Evolutionary conservation across 2,888 invertebrate species (phyloP).

Genomic region (Drosophila subquinaria): DNA sequence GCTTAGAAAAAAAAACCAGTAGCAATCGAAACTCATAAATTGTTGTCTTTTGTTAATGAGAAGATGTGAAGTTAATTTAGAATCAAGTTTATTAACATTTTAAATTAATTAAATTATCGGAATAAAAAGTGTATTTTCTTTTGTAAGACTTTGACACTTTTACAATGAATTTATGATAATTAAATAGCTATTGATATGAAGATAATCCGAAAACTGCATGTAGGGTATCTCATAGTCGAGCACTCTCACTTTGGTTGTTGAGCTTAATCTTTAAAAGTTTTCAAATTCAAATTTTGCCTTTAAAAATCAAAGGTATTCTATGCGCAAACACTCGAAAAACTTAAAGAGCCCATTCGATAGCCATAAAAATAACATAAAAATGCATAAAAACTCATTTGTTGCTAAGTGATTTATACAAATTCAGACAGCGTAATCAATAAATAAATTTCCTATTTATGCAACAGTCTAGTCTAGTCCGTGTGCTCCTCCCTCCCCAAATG

Average conservation of each 20-base stretch:
- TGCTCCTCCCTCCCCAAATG: background rate
- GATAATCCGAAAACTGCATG: background rate
- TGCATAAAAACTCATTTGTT: slow-evolving; percentile 47
- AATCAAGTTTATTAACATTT: background rate
- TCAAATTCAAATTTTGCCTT: background rate
- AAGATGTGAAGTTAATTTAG: background rate
- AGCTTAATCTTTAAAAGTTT: background rate
- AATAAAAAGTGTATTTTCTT: background rate
- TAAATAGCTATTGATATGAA: background rate
- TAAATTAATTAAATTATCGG: background rate
- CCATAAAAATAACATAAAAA: slow-evolving; percentile 23
- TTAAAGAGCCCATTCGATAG: slow-evolving; percentile 4
- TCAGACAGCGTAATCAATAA: slow-evolving; percentile 73
- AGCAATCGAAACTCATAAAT: background rate
- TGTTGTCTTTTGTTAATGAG: background rate
- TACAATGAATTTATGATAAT: background rate
- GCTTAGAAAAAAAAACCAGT: slow-evolving; percentile 4
- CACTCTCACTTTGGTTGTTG: background rate
- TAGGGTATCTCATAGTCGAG: background rate
- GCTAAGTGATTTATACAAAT: slow-evolving; percentile 63
- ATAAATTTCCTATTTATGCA: slow-evolving; percentile 76
- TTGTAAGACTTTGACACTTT: background rate
- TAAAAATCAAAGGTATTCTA: slow-evolving; percentile 2
- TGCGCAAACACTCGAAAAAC: background rate
- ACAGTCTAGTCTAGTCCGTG: slow-evolving; percentile 52